These are phyloP conservation scores for Cryptotermes secundus DNA, from an alignment of 1,140 invertebrate species.

Conservation along the genomic window DNA sequence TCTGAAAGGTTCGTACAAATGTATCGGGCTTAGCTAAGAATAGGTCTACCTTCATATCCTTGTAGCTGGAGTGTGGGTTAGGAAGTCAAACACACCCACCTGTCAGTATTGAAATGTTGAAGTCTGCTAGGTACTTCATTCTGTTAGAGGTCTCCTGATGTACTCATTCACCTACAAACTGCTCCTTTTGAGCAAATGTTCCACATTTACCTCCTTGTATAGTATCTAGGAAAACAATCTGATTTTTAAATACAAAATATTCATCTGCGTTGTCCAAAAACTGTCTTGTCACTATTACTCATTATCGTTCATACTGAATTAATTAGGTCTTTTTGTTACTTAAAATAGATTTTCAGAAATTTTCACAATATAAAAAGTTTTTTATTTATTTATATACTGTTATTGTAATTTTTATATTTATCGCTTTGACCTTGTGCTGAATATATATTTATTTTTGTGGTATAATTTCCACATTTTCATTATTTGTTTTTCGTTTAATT, in stretches of 20 bases:
- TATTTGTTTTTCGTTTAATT: too few species aligned
- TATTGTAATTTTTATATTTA: too few species aligned
- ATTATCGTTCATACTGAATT: too few species aligned
- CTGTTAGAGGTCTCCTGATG: neutral
- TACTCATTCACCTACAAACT: neutral
- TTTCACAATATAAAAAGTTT: too few species aligned
- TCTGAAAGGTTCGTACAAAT: slow-evolving; percentile 17
- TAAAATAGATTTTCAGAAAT: too few species aligned
- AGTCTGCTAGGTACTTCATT: neutral
- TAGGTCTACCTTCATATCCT: neutral
- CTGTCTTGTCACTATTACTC: too few species aligned
- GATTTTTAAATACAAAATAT: neutral
- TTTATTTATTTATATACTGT: too few species aligned
- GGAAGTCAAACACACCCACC: slow-evolving; percentile 9
- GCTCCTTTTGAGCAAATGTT: neutral
- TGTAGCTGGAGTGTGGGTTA: neutral
- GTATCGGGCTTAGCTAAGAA: neutral
- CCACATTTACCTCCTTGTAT: neutral
- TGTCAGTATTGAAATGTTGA: slow-evolving; percentile 17
- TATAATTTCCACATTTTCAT: too few species aligned
- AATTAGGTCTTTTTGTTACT: too few species aligned
- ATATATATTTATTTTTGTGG: too few species aligned
- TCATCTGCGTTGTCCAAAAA: too few species aligned
- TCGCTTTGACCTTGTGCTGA: too few species aligned
- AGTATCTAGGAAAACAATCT: neutral